Conservation (phyloP, 1,140 invertebrate genomes). For the Gryon sp. region DNA sequence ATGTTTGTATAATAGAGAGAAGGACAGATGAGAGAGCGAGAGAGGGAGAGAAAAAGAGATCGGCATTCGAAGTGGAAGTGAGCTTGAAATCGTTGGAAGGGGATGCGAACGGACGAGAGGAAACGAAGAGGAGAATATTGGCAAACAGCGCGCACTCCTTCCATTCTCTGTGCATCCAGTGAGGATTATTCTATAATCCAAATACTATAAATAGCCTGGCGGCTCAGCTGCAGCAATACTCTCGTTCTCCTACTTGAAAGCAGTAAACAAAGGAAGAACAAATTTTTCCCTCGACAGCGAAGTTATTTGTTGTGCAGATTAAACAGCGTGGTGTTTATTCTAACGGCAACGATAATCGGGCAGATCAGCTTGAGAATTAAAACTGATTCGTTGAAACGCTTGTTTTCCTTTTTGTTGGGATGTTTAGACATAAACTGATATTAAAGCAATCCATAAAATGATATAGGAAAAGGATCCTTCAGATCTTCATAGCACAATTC, state of each 20-base stretch:
- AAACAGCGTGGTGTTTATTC: slow-evolving; percentile 33
- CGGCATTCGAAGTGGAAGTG: slow-evolving; percentile 61
- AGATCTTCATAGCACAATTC: slow-evolving; percentile 56
- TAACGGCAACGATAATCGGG: slow-evolving; percentile 21
- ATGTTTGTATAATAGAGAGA: slow-evolving; percentile 71
- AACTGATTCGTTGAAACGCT: neutral
- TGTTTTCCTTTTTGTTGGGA: neutral
- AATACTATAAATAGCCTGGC: slow-evolving; percentile 76
- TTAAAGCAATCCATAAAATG: slow-evolving; percentile 57
- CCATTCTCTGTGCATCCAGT: slow-evolving; percentile 57
- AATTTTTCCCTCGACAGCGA: slow-evolving; percentile 56
- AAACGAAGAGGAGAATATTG: slow-evolving; percentile 69
- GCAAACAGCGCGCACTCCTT: slow-evolving; percentile 71
- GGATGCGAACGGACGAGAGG: slow-evolving; percentile 42
- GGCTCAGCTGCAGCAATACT: slow-evolving; percentile 45
- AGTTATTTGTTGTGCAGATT: slow-evolving; percentile 59
- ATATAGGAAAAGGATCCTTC: slow-evolving; percentile 50
- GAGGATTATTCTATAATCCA: slow-evolving; percentile 76
- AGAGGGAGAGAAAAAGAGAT: slow-evolving; percentile 66
- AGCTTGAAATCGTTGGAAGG: slow-evolving; percentile 8
- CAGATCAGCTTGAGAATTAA: neutral
- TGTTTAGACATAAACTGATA: slow-evolving; percentile 31
- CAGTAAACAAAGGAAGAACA: slow-evolving; percentile 70
- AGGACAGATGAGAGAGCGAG: too few relatives aligned
- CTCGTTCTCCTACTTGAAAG: slow-evolving; percentile 63